Base-by-base conservation (phyloP, 2,888 invertebrate species). In the Spicauda simplicius region DNA sequence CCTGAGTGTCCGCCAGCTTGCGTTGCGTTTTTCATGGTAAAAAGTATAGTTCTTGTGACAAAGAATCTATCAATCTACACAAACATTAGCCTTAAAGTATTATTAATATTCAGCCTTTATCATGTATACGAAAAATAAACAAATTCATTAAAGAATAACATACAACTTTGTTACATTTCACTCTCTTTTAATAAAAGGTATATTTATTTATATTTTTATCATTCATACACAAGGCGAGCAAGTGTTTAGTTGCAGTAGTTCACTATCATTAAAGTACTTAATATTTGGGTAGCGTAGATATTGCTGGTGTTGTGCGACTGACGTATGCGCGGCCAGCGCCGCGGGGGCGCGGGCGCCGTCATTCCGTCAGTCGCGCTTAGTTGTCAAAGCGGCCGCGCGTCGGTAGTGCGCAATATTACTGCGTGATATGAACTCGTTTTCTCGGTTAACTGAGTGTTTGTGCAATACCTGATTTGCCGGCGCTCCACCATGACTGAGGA, bases 401-500 rank as follows among this genome's bases (percentile, higher is more conserved):
- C 80, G 72, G 74, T 77, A 71, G 75, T 82, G 86, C 85, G 85
- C 80, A 77, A 71, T 76, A 50, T 77, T 71, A 72, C 84, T 80
- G 81, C 80, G 78, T 87, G 87, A 85, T 89, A 91, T 92, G 92
- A 84, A 78, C 80, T 76, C 85, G 84, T 77, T 79, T 80, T 78
- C 76, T 72, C 80, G 77, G 71, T 76, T 76, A 74, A 80, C 82
- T 79, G 80, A 81, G 84, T 80, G 81, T 77, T 83, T 84, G 83
- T 85, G 84, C 80, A 82, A 85, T 81, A 76, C 74, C 76, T 77
- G 77, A 79, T 72, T 75, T 77, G 76, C 73, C 71, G 78, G 76
- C 80, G 76, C 76, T 72, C 73, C 84, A 81, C 77, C 75, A 93
- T 92, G 90, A 91, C 91, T 77, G 88, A 89, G 76, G 91, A 91